Base-by-base conservation (phyloP, 2,888 invertebrate species). In the Euphydryas editha region DNA sequence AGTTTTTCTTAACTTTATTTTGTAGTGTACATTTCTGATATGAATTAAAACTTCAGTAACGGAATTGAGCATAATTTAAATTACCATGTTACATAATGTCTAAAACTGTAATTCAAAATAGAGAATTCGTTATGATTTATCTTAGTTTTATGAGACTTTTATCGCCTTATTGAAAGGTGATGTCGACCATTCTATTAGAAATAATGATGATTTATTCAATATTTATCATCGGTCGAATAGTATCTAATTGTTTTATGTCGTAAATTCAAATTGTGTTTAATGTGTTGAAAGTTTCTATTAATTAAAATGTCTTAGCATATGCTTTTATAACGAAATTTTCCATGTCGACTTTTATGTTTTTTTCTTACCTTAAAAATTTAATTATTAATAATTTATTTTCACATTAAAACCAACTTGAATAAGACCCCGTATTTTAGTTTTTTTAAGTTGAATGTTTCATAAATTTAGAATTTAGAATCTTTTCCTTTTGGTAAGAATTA, bases 191-290 rank as follows among this genome's bases (percentile, higher is more conserved):
- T 44, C 42, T 44, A 44, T 44, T 44, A 44, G 42, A n/a, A 44
- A 44, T 44, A 44, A 44, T n/a, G n/a, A 44, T 44, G n/a, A n/a
- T 44, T 44, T 44, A 44, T 44, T 44, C 42, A n/a, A 44, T 44
- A 44, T 44, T 44, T 44, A 44, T n/a, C 42, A 44, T 44, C 42
- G 15, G n/a, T 6, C n/a, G 1, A n/a, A n/a, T 44, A 15, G 42
- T 44, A 44, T 44, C 42, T 15, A 44, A 44, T 44, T 44, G 42
- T 44, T 44, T 44, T 44, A n/a, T n/a, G n/a, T 44, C 42, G 42
- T n/a, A n/a, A 2, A 15, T 44, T n/a, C n/a, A 44, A 44, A 44
- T 39, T 44, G n/a, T 44, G n/a, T 44, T 44, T 39, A n/a, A 44
- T 44, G 42, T 44, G 42, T 44, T n/a, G n/a, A 44, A 44, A n/a